Conservation (phyloP, 2,888 invertebrate species). For the Halictus ligatus region DNA sequence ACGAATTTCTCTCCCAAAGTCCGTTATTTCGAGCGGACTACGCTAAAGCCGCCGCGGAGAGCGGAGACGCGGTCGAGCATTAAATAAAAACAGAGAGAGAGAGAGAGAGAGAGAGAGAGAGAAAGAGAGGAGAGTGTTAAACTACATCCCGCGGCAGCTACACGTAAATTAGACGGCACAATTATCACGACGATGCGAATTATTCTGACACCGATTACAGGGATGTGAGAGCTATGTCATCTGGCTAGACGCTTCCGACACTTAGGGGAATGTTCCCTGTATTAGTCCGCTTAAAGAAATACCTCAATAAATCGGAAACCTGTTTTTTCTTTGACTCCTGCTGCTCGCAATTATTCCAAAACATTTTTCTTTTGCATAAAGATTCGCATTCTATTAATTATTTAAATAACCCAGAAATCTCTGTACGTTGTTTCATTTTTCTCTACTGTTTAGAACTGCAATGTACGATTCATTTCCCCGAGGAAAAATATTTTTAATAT, state of each 20-base stretch:
- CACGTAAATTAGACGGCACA: slow-evolving; percentile 47
- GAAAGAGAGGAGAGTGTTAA: not conserved
- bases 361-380: too few species aligned
- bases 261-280: not conserved
- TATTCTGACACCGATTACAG: slow-evolving; percentile 45
- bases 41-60: slow-evolving; percentile 7
- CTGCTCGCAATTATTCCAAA: too few species aligned
- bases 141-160: slow-evolving; percentile 15
- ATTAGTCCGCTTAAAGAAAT: not conserved
- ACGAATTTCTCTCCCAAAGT: slow-evolving; percentile 63
- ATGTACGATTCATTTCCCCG: too few species aligned
- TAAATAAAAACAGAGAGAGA: slow-evolving; percentile 19
- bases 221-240: not conserved
- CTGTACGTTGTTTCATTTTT: too few species aligned
- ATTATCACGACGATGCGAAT: slow-evolving; percentile 51
- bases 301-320: too few species aligned
- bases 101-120: not conserved
- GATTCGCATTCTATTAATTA: too few species aligned
- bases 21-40: slow-evolving; percentile 56
- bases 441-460: too few species aligned
- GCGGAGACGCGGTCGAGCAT: slow-evolving; percentile 17
- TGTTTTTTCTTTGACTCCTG: too few species aligned
- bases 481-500: too few species aligned
- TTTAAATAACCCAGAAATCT: too few species aligned
- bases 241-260: not conserved